These are phyloP conservation scores for Glaucopsyche alexis DNA, from an alignment of 2,888 invertebrate genomes.

Conservation along the genomic window DNA sequence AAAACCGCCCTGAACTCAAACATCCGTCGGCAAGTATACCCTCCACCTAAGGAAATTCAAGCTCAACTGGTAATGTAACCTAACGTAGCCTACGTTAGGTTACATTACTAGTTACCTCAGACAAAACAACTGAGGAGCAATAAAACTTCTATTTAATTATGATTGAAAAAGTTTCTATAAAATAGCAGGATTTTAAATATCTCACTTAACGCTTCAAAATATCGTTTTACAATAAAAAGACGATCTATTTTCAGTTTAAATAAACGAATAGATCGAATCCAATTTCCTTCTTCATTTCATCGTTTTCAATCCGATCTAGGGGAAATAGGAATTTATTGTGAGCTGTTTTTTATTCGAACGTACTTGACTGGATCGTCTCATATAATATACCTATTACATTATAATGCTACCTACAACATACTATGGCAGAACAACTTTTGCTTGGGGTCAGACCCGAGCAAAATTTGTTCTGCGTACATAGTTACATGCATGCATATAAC, in stretches of 20 bases:
- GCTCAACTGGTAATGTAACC: no score
- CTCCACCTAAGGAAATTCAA: no score
- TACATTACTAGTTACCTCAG: not conserved
- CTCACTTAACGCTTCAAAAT: not conserved
- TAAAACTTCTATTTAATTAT: not conserved
- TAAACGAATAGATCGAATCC: slow-evolving; percentile 8
- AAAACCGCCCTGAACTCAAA: no score
- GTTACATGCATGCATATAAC: no score
- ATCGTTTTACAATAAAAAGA: slow-evolving; percentile 10
- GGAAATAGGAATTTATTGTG: slow-evolving; percentile 10
- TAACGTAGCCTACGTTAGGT: no score
- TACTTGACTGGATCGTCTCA: not conserved
- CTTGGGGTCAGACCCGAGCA: no score
- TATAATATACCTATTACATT: no score
- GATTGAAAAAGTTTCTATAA: not conserved
- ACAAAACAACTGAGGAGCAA: not conserved
- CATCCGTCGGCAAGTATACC: no score
- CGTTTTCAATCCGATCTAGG: not conserved
- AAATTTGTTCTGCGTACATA: no score
- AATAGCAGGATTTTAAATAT: not conserved
- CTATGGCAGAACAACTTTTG: no score
- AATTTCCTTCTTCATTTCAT: slow-evolving; percentile 6
- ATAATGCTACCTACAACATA: no score
- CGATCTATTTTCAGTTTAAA: slow-evolving; percentile 7
- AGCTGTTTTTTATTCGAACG: not conserved